These are phyloP conservation scores for Micrasema minimum DNA, from an alignment of 1,140 invertebrate species.

Conservation along the genomic window DNA sequence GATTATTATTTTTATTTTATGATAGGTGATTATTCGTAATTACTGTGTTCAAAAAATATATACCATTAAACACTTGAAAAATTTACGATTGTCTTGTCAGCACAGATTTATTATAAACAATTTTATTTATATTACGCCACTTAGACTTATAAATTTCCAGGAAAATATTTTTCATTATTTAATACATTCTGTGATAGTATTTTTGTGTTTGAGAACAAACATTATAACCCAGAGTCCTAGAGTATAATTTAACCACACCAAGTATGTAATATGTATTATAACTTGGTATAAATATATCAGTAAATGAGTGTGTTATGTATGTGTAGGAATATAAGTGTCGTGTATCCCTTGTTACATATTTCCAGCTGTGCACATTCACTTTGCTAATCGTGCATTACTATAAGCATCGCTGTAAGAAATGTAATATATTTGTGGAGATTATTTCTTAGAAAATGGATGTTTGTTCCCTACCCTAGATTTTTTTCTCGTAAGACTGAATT, in stretches of 20 bases:
- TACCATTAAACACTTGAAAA: too few species aligned
- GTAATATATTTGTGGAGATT: conserved; percentile 35
- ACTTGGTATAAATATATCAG: background rate
- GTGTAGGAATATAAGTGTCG: conserved; percentile 26
- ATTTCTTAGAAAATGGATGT: conserved; percentile 7
- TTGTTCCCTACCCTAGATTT: conserved; percentile 27
- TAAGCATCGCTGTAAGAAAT: conserved; percentile 31
- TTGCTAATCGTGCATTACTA: background rate
- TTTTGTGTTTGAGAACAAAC: background rate
- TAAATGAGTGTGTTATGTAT: background rate
- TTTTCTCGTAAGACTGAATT: conserved; percentile 37
- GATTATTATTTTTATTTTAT: background rate
- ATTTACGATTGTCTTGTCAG: too few species aligned
- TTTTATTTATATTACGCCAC: too few species aligned
- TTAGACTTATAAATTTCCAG: too few species aligned
- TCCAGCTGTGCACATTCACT: conserved; percentile 19
- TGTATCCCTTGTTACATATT: conserved; percentile 17
- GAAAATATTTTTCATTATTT: conserved; percentile 20
- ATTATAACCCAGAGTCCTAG: background rate
- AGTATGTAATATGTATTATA: conserved; percentile 8
- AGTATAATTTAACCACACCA: conserved; percentile 22
- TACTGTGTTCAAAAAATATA: too few species aligned
- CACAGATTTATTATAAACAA: too few species aligned
- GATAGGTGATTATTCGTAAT: too few species aligned
- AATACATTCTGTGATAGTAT: conserved; percentile 16